phyloP scores from a whole-genome alignment of 2,113 vertebrate species.

The Tylochromis polylepis region DNA sequence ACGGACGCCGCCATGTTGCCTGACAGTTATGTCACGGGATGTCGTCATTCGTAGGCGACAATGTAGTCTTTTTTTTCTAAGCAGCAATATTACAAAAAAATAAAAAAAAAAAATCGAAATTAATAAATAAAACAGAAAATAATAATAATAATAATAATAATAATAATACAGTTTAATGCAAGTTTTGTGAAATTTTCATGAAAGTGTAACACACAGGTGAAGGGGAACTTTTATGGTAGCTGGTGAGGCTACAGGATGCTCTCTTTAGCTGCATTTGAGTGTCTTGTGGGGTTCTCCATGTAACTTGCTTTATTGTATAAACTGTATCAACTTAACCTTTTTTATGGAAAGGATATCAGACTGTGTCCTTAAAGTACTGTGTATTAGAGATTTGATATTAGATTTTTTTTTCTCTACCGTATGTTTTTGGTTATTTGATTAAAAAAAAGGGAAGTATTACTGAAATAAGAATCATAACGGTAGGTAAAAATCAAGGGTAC shows the following conservation, averaged over 20 bases:
- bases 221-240: background rate
- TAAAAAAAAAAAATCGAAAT: background rate
- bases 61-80: background rate
- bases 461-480: background rate
- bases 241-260: background rate
- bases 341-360: background rate
- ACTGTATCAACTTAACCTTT: background rate
- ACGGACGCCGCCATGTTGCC: slow-evolving; percentile 68
- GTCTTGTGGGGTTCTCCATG: background rate
- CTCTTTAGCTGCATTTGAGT: fast-evolving
- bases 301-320: background rate
- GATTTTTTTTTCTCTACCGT: fast-evolving
- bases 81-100: background rate
- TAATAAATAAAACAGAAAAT: background rate
- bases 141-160: background rate
- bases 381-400: background rate
- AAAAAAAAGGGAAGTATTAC: fast-evolving
- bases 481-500: fast-evolving
- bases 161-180: background rate
- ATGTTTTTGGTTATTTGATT: background rate
- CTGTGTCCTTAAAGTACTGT: background rate
- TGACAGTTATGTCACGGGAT: background rate
- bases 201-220: fast-evolving
- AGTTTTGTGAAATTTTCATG: background rate
- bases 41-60: slow-evolving; percentile 49